Percentiles rank a stretch among this genome's conserved stretches.
phyloP scores from a whole-genome alignment of 2,888 invertebrate species.

The Tromatobia lineatoria region DNA sequence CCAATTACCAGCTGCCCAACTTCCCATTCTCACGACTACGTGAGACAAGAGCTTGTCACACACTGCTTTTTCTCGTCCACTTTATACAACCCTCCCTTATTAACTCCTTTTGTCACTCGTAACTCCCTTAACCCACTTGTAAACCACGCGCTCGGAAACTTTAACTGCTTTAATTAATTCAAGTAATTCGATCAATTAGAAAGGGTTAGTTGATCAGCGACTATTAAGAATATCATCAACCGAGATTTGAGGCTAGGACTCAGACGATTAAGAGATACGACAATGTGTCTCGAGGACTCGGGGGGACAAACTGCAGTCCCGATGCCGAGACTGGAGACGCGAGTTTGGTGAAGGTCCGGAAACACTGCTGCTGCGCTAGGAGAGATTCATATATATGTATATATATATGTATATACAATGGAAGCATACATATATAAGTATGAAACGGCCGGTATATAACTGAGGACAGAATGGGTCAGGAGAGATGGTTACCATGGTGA shows the following conservation, averaged over 20 bases:
- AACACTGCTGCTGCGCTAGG: slow-evolving; percentile 56
- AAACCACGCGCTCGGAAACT: not conserved
- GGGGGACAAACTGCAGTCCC: slow-evolving; percentile 60
- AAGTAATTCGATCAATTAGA: slow-evolving; percentile 4
- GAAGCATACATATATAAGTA: slow-evolving; percentile 24
- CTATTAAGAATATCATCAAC: not conserved
- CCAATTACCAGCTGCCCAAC: slow-evolving; percentile 49
- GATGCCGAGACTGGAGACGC: slow-evolving; percentile 62
- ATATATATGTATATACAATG: slow-evolving; percentile 12
- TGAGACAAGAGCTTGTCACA: slow-evolving; percentile 5
- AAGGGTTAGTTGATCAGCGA: not conserved
- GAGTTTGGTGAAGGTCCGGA: slow-evolving; percentile 62
- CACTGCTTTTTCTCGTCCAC: not conserved
- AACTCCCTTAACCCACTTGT: not conserved
- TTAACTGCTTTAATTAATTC: not conserved
- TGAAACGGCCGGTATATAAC: slow-evolving; percentile 47
- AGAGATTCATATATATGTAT: not conserved
- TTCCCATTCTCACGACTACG: slow-evolving; percentile 47
- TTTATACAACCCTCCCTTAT: not conserved
- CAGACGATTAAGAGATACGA: slow-evolving; percentile 15
- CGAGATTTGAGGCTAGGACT: not conserved
- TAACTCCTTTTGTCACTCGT: slow-evolving; percentile 14
- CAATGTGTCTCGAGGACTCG: slow-evolving; percentile 62
- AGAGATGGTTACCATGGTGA: slow-evolving; percentile 80
- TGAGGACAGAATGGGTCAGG: slow-evolving; percentile 78